Base-by-base conservation (phyloP, 2,113 vertebrate genomes). In the Sander vitreus region DNA sequence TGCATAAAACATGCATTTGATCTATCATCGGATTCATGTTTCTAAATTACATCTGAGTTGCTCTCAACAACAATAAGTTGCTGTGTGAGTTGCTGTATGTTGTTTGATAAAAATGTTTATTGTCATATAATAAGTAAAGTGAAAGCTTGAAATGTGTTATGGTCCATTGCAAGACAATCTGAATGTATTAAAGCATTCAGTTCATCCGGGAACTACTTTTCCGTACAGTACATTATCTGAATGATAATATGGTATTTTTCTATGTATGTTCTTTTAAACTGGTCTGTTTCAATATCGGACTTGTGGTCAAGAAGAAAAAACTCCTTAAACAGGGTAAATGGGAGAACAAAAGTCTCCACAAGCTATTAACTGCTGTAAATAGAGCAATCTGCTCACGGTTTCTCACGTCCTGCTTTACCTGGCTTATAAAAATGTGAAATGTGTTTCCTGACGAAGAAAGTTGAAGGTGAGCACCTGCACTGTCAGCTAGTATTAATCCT, bases 401-500 rank as follows among this genome's bases (percentile, higher is more conserved):
- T 64, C 21, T 67, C 9, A 14, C 39, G 25, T 54, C 45, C 53
- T 23, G 78, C 23, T 80, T 86, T 68, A 64, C 18, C 33, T 83
- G 70, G 50, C 33, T 18, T 43, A 59, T 25, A 73, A 73, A 60
- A 64, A 51, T 55, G 23, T 72, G 45, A 76, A 87, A 73, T 66
- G 63, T 59, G 36, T 54, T 78, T 80, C 53, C 21, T 57, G 53
- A 39, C 50, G 39, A 63, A 85, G 47, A 67, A 45, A 87, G 48
- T 30, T 76, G 80, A 78, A 79, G 84, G 81, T 75, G 71, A 89
- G 72, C 63, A 71, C 51, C 30, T 72, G 70, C 78, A 55, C 25
- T 73, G 73, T 79, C 58, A 69, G 55, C 47, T 54, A 60, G 67
- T 33, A 33, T 33, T 33, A 81, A 85, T 76, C 19, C 63, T 60